Evolutionary conservation across 2,888 invertebrate genomes (phyloP).

Genomic region (Nomada hirtipes): DNA sequence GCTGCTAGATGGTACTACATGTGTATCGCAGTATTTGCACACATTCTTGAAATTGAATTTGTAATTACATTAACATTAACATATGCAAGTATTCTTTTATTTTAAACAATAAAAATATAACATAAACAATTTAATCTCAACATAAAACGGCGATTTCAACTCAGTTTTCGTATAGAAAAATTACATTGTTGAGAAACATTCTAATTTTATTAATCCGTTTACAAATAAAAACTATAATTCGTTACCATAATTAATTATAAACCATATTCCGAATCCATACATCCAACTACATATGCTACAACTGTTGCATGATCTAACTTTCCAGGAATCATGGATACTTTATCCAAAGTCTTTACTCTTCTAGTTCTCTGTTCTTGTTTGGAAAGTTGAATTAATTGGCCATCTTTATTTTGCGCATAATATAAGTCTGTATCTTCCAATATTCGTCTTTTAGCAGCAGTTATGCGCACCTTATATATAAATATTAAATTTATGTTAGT

Average conservation of each 20-base stretch:
- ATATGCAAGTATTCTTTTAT: constrained; percentile 45
- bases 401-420: constrained; percentile 86
- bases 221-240: constrained; percentile 59
- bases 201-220: constrained; percentile 53
- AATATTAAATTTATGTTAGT: constrained; percentile 30
- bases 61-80: constrained; percentile 26
- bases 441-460: constrained; percentile 92
- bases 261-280: constrained; percentile 59
- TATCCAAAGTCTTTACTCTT: constrained; percentile 89
- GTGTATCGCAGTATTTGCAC: neutral
- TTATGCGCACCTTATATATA: constrained; percentile 85
- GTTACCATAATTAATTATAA: constrained; percentile 57
- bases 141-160: constrained; percentile 40
- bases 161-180: constrained; percentile 20
- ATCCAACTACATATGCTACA: constrained; percentile 91
- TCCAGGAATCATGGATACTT: constrained; percentile 92
- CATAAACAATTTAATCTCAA: constrained; percentile 53
- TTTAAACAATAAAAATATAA: constrained; percentile 54
- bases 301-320: constrained; percentile 95
- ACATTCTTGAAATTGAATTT: constrained; percentile 1
- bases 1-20: neutral
- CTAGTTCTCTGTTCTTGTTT: constrained; percentile 88
- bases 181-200: constrained; percentile 45
- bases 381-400: constrained; percentile 86
- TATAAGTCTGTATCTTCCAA: constrained; percentile 93